Conservation (phyloP, 2,888 invertebrate genomes). For the Euclidia mi region DNA sequence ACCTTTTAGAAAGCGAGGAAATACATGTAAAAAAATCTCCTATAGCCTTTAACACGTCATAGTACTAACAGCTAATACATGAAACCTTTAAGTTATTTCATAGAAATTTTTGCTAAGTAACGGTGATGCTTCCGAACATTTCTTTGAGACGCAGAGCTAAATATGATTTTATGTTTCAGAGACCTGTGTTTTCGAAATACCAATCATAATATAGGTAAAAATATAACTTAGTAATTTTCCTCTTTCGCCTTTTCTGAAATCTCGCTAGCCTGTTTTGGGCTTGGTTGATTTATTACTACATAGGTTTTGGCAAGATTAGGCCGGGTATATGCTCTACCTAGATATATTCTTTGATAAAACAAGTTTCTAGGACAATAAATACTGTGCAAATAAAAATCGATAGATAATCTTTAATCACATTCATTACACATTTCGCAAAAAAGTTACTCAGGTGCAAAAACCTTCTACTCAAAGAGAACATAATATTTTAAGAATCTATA, state of each 20-base stretch:
- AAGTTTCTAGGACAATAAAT: no score
- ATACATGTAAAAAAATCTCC: constrained; percentile 37
- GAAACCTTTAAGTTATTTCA: constrained; percentile 33
- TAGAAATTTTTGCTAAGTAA: constrained; percentile 30
- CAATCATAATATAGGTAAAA: constrained; percentile 6
- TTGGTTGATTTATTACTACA: no score
- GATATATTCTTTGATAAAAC: no score
- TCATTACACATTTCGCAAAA: no score
- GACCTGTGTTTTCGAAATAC: constrained; percentile 9
- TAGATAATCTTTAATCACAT: no score
- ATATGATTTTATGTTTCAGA: constrained; percentile 33
- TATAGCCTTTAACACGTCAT: constrained; percentile 29
- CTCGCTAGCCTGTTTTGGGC: no score
- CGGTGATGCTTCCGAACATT: constrained; percentile 25
- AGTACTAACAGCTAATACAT: constrained; percentile 27
- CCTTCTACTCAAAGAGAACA: no score
- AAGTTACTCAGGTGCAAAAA: no score
- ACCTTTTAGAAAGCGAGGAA: constrained; percentile 27
- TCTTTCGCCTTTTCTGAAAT: constrained; percentile 3
- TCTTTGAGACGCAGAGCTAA: constrained; percentile 26
- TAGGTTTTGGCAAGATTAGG: no score
- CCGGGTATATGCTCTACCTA: no score
- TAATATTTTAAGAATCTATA: no score
- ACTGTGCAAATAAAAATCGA: no score
- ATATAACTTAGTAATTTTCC: constrained; percentile 5